Evolutionary conservation across 2,113 vertebrate genomes (phyloP), one percentile per base, ranked within the genome.

Genomic region (Coreoperca whiteheadi): DNA sequence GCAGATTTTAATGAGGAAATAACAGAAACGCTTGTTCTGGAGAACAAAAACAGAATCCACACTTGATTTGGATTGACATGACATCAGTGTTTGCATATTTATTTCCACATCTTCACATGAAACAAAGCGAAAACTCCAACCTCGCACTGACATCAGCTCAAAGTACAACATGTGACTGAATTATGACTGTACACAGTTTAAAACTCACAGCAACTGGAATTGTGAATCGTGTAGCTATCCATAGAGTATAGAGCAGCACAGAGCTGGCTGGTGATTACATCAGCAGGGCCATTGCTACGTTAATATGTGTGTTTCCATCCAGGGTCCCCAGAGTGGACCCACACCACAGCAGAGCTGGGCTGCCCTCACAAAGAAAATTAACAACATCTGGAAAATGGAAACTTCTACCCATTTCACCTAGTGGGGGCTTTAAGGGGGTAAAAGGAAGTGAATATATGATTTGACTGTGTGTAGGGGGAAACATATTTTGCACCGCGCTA

Each of bases 311-410:
- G 70, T 90, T 91, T 90, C 82, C 81, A 77, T 73, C 25, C 25
- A 65, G 73, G 54, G 53, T 83, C 87, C 82, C 83, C 59, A 70
- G 60, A 81, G 77, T 57, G 25, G 65, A 82, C 74, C 39, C 77
- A 83, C 54, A 12, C 54, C 20, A 77, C 71, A 57, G 73, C 4
- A 32, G 30, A 60, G 59, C 67, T 59, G 57, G 25, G 63, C 76
- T 75, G 53, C 71, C 77, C 84, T 65, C 37, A 32, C 14, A 5
- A 41, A 71, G 87, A 89, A 88, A 90, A 90, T 91, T 3, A 91
- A 84, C 82, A 92, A 89, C 91, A 91, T 90, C 77, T 93, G 89
- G 82, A 83, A n/a, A 2, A 34, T 74, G 86, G 88, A 91, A 91
- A 92, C 72, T 57, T 73, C n/a, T 46, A 88, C 82, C 77, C 70